These are phyloP conservation scores for Brachionus sp. DNA, from an alignment of 1,140 invertebrate species.

Conservation along the genomic window DNA sequence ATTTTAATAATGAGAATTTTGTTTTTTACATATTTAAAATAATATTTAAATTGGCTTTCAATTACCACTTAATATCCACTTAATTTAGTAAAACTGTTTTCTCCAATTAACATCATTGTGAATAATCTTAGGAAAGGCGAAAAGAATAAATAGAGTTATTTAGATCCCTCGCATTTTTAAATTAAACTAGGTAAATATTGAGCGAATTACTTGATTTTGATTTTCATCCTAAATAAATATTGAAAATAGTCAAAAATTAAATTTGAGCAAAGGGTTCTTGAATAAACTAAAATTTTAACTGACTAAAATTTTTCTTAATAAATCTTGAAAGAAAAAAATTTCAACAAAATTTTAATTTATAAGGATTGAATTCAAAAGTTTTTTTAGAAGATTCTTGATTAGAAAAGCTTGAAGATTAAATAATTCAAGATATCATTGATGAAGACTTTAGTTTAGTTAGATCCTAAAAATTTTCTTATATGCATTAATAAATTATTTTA, in stretches of 20 bases:
- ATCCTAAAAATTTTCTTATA: not conserved
- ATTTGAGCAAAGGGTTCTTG: slow-evolving; percentile 5
- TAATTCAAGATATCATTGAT: no score
- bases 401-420: no score
- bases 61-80: slow-evolving; percentile 27
- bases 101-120: not conserved
- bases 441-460: not conserved
- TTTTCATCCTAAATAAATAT: not conserved
- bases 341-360: not conserved
- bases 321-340: not conserved
- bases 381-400: not conserved
- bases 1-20: not conserved
- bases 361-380: not conserved
- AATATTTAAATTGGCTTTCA: not conserved
- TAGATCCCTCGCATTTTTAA: not conserved
- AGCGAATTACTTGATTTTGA: not conserved
- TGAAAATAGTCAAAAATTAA: not conserved
- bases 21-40: not conserved
- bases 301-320: not conserved
- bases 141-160: not conserved
- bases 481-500: not conserved
- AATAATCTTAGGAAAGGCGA: not conserved
- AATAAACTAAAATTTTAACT: not conserved
- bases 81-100: not conserved
- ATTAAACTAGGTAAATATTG: not conserved